Evolutionary conservation across 1,140 invertebrate species (phyloP).

Genomic region (Bombus balteatus): DNA sequence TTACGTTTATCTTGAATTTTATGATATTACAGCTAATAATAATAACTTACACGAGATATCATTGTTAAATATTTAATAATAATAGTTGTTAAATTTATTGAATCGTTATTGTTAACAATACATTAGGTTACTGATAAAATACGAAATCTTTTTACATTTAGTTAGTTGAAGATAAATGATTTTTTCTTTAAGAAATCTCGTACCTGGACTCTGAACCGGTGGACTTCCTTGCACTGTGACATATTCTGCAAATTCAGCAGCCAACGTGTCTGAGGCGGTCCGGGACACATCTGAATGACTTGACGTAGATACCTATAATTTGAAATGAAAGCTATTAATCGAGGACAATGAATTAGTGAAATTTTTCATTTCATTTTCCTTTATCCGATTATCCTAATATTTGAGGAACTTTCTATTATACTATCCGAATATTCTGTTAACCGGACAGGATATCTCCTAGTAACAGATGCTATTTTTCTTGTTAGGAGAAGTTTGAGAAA

Average conservation of each 20-base stretch:
- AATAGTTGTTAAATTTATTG: not conserved
- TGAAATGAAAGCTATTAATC: not conserved
- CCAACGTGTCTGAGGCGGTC: slow-evolving; percentile 91
- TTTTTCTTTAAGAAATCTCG: not conserved
- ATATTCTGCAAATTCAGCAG: slow-evolving; percentile 93
- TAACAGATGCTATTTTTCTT: too few relatives aligned
- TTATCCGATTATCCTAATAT: too few relatives aligned
- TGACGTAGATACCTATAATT: slow-evolving; percentile 74
- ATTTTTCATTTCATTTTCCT: too few relatives aligned
- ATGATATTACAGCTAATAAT: not conserved
- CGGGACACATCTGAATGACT: slow-evolving; percentile 90
- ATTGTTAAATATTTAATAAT: not conserved
- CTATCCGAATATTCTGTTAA: too few relatives aligned
- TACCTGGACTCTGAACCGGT: slow-evolving; percentile 74
- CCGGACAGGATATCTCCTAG: too few relatives aligned
- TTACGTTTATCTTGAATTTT: not conserved
- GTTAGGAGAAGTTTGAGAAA: too few relatives aligned
- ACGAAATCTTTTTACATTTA: not conserved
- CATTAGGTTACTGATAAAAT: not conserved
- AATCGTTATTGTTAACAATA: not conserved
- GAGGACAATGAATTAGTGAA: not conserved
- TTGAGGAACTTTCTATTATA: too few relatives aligned
- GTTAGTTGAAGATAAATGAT: not conserved
- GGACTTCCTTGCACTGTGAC: slow-evolving; percentile 82
- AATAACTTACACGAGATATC: not conserved